Percentiles rank a stretch among this genome's conserved stretches.
These are phyloP conservation scores for Characodon lateralis DNA, from an alignment of 2,797 vertebrate species.

Conservation along the genomic window DNA sequence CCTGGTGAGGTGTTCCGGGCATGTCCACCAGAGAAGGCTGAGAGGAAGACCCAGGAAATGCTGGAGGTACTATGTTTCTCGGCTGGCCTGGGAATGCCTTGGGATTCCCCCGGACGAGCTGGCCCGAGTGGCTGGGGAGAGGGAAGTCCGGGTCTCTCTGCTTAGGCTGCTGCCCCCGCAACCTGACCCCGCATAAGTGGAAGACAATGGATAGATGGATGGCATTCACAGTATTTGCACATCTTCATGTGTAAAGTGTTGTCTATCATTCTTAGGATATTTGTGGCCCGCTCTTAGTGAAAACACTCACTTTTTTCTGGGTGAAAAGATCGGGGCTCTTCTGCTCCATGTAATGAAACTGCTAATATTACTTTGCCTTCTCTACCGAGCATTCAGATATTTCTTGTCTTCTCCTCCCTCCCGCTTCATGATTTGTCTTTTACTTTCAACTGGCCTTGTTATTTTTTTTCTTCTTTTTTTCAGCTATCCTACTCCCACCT, in stretches of 20 bases:
- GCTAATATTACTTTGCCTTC: constrained; percentile 65
- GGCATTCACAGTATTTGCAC: constrained; percentile 9
- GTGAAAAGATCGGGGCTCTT: constrained; percentile 49
- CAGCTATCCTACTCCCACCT: constrained; percentile 72
- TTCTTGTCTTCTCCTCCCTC: constrained; percentile 41
- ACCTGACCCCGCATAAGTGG: no score
- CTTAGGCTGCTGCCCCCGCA: no score
- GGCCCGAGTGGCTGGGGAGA: no score
- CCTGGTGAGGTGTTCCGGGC: no score
- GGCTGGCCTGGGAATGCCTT: no score
- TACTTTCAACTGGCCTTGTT: constrained; percentile 53
- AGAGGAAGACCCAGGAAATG: no score
- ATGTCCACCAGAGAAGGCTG: no score
- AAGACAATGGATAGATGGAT: no score
- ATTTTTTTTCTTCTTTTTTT: constrained; percentile 50
- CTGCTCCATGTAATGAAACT: constrained; percentile 71
- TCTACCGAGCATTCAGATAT: constrained; percentile 55
- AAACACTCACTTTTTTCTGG: constrained; percentile 58
- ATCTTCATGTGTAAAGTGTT: neutral
- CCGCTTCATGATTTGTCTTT: constrained; percentile 56
- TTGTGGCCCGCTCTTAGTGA: constrained; percentile 59
- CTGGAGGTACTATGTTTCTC: no score
- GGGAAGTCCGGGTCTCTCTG: no score
- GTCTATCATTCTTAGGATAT: constrained; percentile 28
- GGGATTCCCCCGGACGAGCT: no score